phyloP scores from a whole-genome alignment of 2,113 vertebrate genomes.

The Alaudala cheleensis region DNA sequence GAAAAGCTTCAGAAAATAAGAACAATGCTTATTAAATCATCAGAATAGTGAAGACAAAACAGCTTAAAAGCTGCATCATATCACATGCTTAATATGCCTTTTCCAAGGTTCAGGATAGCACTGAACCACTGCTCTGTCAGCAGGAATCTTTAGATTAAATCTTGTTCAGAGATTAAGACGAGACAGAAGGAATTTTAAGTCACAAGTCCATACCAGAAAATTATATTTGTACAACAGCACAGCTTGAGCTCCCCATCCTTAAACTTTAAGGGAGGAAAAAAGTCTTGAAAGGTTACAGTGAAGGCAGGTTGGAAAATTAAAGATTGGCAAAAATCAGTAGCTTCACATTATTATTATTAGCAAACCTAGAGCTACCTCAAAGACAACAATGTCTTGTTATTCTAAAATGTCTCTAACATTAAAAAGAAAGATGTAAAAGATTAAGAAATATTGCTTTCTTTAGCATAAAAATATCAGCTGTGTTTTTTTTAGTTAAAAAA shows the following conservation, averaged over 20 bases:
- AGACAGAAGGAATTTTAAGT: background rate
- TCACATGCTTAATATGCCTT: background rate
- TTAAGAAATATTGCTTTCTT: background rate
- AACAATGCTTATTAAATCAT: background rate
- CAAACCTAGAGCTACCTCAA: background rate
- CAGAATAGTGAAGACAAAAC: background rate
- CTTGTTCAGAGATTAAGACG: background rate
- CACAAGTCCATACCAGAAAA: background rate
- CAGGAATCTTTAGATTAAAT: background rate
- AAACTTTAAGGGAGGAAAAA: background rate
- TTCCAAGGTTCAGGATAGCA: background rate
- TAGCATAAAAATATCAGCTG: background rate
- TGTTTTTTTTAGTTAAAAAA: background rate
- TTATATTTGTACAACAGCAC: background rate
- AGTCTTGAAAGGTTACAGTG: background rate
- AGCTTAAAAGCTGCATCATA: background rate
- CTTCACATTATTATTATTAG: background rate
- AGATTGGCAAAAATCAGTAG: background rate
- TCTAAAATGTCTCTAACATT: background rate
- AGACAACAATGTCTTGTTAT: background rate
- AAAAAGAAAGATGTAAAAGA: background rate
- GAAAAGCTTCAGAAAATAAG: background rate
- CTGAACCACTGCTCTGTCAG: background rate
- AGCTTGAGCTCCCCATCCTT: background rate
- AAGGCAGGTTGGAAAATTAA: background rate